phyloP scores from a whole-genome alignment of 1,140 invertebrate species.

The Platyura marginata region DNA sequence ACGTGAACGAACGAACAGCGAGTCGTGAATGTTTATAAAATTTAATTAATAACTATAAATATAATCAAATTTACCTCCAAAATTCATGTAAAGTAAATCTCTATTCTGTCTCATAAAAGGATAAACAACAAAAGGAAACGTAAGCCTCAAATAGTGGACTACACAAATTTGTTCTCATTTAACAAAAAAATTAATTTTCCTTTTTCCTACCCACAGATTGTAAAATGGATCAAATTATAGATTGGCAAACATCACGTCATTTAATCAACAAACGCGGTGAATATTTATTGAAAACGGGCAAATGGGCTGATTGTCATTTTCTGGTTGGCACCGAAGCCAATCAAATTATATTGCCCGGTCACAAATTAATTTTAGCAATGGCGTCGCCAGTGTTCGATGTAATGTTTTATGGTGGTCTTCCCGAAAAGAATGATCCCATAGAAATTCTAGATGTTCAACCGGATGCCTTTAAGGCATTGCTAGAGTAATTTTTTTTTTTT shows the following conservation, averaged over 20 bases:
- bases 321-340: slow-evolving; percentile 60
- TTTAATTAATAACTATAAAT: no score
- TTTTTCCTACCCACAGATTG: slow-evolving; percentile 11
- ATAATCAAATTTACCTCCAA: no score
- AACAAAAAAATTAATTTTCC: background rate
- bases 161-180: no score
- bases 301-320: slow-evolving; percentile 64
- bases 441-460: slow-evolving; percentile 66
- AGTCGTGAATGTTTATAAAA: no score
- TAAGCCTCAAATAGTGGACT: no score
- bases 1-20: no score
- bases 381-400: slow-evolving; percentile 65
- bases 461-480: slow-evolving; percentile 59
- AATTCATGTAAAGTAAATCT: no score
- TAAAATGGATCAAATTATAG: slow-evolving; percentile 13
- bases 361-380: slow-evolving; percentile 67
- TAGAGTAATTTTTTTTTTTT: slow-evolving; percentile 37
- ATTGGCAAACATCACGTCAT: slow-evolving; percentile 55
- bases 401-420: slow-evolving; percentile 57
- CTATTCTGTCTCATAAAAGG: no score
- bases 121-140: no score
- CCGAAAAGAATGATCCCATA: slow-evolving; percentile 50
- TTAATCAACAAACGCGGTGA: slow-evolving; percentile 46
- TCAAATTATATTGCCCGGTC: slow-evolving; percentile 49
- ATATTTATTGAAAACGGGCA: slow-evolving; percentile 48